Evolutionary conservation across 1,140 invertebrate species (phyloP).

Genomic region (Onthophagus taurus): DNA sequence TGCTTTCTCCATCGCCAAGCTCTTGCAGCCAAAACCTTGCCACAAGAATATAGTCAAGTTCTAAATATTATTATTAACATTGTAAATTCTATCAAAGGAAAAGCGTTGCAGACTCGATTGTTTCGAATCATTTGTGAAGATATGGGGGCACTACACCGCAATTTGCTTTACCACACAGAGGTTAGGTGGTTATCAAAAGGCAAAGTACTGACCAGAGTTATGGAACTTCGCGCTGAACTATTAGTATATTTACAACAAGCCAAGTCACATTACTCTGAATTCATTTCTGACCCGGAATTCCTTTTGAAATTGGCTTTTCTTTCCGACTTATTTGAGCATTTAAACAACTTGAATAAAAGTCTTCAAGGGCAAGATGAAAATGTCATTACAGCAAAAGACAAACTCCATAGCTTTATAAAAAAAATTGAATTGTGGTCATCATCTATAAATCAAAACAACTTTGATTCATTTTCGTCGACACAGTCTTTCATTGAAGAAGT

Average conservation of each 20-base stretch:
- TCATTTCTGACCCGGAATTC: conserved; percentile 1
- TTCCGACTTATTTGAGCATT: conserved; percentile 1
- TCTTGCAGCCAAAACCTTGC: too few species aligned
- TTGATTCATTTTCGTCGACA: conserved; percentile 1
- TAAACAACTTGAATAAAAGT: neutral
- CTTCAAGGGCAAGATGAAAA: conserved; percentile 1
- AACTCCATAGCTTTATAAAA: conserved; percentile 1
- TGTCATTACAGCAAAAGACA: conserved; percentile 1
- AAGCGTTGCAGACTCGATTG: conserved; percentile 24
- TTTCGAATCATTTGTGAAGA: conserved; percentile 28
- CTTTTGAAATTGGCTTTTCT: conserved; percentile 1
- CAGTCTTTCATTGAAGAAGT: conserved; percentile 1
- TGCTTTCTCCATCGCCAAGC: too few species aligned
- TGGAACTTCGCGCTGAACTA: neutral
- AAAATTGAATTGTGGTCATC: neutral
- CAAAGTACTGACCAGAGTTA: neutral
- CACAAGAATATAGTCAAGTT: too few species aligned
- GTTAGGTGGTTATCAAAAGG: conserved; percentile 6
- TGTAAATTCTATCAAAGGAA: conserved; percentile 29
- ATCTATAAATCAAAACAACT: conserved; percentile 1
- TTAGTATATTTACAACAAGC: conserved; percentile 1
- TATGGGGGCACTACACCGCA: conserved; percentile 18
- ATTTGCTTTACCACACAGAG: conserved; percentile 19
- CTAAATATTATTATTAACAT: too few species aligned
- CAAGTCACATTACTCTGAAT: conserved; percentile 1